Percentiles rank a stretch among this genome's conserved stretches.
These are phyloP conservation scores for Nephrotoma appendiculata DNA, from an alignment of 2,888 invertebrate genomes.

Conservation along the genomic window DNA sequence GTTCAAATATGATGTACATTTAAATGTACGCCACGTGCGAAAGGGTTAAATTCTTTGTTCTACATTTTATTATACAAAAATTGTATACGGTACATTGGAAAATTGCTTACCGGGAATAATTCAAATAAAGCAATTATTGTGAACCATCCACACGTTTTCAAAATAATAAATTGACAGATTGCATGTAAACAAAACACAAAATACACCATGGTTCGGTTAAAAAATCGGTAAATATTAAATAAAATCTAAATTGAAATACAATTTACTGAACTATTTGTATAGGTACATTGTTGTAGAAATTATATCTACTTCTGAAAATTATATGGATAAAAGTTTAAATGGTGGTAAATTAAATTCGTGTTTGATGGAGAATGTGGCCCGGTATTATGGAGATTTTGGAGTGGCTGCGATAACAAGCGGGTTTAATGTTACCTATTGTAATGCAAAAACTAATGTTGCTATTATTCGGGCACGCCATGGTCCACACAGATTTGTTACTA, in stretches of 20 bases:
- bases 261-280: conserved; percentile 1
- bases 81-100: no score
- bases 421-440: conserved; percentile 65
- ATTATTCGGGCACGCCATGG: conserved; percentile 58
- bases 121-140: neutral
- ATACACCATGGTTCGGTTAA: conserved; percentile 45
- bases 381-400: conserved; percentile 63
- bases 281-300: conserved; percentile 60
- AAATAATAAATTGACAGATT: neutral
- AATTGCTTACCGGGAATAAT: no score
- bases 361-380: conserved; percentile 46
- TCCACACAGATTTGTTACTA: conserved; percentile 55
- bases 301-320: conserved; percentile 11
- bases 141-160: neutral
- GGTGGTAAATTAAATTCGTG: conserved; percentile 17
- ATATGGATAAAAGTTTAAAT: neutral
- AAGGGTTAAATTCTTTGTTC: no score
- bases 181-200: neutral
- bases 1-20: no score
- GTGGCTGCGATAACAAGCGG: conserved; percentile 53
- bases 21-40: no score
- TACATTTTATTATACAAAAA: no score
- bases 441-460: conserved; percentile 58
- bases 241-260: neutral
- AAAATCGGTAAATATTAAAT: conserved; percentile 39